These are phyloP conservation scores for Picathartes gymnocephalus DNA, from an alignment of 2,113 vertebrate genomes.

Conservation along the genomic window DNA sequence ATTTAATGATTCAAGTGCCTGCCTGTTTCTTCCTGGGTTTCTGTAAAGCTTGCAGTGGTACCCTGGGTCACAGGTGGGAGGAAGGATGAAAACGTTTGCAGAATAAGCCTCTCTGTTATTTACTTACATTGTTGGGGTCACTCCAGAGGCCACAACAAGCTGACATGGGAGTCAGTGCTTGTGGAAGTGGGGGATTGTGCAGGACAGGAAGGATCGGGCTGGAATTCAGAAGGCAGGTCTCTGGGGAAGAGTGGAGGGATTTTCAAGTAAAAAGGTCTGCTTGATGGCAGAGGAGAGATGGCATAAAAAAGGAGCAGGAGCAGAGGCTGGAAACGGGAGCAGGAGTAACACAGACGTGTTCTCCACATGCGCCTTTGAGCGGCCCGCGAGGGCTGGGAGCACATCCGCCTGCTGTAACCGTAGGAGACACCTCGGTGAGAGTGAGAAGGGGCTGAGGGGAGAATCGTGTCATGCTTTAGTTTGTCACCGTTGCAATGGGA, in stretches of 20 bases:
- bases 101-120: not conserved
- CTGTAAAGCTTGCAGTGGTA: not conserved
- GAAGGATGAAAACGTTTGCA: not conserved
- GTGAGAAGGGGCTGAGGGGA: not conserved
- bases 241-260: not conserved
- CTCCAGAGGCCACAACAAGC: not conserved
- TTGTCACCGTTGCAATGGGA: not conserved
- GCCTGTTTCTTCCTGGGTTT: not conserved
- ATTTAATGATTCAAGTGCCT: not conserved
- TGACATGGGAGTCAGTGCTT: not conserved
- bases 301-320: not conserved
- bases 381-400: fast-evolving
- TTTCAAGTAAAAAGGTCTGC: not conserved
- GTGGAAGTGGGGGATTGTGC: not conserved
- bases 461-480: fast-evolving
- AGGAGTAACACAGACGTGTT: fast-evolving
- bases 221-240: not conserved
- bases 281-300: not conserved
- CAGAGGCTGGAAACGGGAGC: not conserved
- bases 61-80: not conserved
- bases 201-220: not conserved
- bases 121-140: not conserved
- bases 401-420: not conserved
- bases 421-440: not conserved
- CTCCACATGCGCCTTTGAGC: not conserved